These are phyloP conservation scores for Fragum whitleyi DNA, from an alignment of 2,888 invertebrate genomes.

Conservation along the genomic window DNA sequence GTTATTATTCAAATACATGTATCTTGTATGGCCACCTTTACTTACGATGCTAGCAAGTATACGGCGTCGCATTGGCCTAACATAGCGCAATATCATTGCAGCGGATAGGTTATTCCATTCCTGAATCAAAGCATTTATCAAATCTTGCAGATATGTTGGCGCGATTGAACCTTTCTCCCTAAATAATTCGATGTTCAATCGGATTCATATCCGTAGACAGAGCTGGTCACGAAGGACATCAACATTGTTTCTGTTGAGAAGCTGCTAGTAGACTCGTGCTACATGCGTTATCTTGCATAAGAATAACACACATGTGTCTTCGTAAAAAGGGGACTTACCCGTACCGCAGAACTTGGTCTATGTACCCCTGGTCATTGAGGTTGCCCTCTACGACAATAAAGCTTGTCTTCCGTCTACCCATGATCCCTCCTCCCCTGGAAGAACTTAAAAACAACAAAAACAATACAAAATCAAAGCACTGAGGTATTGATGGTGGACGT, in stretches of 20 bases:
- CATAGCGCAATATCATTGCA: slow-evolving; percentile 10
- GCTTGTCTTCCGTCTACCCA: slow-evolving; percentile 23
- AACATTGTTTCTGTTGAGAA: slow-evolving; percentile 24
- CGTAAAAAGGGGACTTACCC: slow-evolving; percentile 20
- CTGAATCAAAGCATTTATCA: slow-evolving; percentile 11
- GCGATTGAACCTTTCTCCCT: background rate
- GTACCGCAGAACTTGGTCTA: slow-evolving; percentile 8
- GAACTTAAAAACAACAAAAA: no score
- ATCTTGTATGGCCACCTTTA: slow-evolving; percentile 27
- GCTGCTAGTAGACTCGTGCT: slow-evolving; percentile 22
- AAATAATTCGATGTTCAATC: slow-evolving; percentile 36
- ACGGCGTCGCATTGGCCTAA: slow-evolving; percentile 17
- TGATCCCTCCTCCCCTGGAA: slow-evolving; percentile 36
- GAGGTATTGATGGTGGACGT: no score
- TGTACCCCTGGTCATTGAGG: slow-evolving; percentile 25
- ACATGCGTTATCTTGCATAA: slow-evolving; percentile 25
- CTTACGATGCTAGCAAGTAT: background rate
- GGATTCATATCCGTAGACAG: slow-evolving; percentile 33
- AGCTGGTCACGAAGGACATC: slow-evolving; percentile 29
- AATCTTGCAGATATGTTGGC: slow-evolving; percentile 2
- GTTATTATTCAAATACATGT: no score
- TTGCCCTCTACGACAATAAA: slow-evolving; percentile 26
- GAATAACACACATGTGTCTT: slow-evolving; percentile 12
- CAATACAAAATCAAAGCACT: no score
- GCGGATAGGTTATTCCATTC: slow-evolving; percentile 32